Percentiles rank a stretch among this genome's conserved stretches.
phyloP scores from a whole-genome alignment of 1,140 invertebrate species.

The Cydia pomonella region DNA sequence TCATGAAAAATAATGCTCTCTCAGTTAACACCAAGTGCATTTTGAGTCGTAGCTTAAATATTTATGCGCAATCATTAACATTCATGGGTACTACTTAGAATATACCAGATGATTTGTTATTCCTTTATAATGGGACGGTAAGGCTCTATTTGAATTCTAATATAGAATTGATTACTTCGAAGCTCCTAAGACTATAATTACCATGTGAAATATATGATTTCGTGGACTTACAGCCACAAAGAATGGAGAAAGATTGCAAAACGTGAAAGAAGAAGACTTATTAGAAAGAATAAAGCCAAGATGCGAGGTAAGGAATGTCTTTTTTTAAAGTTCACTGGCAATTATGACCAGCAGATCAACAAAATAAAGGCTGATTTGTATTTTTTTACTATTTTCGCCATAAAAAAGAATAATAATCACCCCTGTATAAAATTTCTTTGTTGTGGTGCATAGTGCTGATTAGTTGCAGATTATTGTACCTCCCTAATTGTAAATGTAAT shows the following conservation, averaged over 20 bases:
- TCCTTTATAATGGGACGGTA: slow-evolving; percentile 7
- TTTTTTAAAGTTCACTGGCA: no score
- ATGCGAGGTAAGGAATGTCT: slow-evolving; percentile 49
- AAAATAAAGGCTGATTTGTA: no score
- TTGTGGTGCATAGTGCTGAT: no score
- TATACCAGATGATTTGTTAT: background rate
- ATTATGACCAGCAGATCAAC: no score
- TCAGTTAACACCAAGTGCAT: background rate
- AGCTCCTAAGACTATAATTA: background rate
- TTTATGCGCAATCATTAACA: background rate
- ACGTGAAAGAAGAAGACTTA: slow-evolving; percentile 81
- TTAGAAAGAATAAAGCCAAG: slow-evolving; percentile 77
- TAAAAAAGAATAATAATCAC: no score
- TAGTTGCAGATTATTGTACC: background rate
- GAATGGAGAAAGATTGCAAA: slow-evolving; percentile 84
- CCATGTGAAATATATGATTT: background rate
- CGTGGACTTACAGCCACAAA: slow-evolving; percentile 70
- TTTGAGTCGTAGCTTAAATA: background rate
- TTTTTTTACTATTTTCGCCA: no score
- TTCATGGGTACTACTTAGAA: background rate
- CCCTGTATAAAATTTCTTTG: no score
- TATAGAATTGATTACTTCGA: background rate
- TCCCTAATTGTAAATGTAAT: background rate
- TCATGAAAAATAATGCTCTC: no score
- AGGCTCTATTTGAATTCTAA: background rate